Percentiles rank a stretch among this genome's conserved stretches.
Evolutionary conservation across 2,113 vertebrate genomes (phyloP).

Genomic region (Saccopteryx leptura): DNA sequence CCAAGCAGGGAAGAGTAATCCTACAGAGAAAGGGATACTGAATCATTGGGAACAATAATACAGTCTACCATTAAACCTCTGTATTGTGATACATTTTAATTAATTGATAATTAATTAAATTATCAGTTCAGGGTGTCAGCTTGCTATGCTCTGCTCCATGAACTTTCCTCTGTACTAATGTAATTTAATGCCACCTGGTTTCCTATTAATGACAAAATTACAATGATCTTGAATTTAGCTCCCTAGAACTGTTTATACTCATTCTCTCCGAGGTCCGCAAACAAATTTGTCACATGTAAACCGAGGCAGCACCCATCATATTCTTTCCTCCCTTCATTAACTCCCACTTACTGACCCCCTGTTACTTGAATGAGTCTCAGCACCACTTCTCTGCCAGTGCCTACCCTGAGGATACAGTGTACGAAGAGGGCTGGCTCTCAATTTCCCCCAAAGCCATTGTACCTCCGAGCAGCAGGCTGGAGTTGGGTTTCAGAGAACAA

Average conservation of each 20-base stretch:
- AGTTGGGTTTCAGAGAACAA: too few relatives aligned
- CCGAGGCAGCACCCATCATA: neutral
- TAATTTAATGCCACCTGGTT: neutral
- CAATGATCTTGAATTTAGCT: neutral
- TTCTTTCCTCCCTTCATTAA: neutral
- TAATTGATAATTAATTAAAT: neutral
- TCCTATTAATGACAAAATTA: conserved; percentile 4
- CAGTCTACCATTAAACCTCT: neutral
- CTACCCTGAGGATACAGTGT: neutral
- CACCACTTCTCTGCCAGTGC: too few relatives aligned
- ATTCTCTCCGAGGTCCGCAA: neutral
- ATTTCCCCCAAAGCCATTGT: too few relatives aligned
- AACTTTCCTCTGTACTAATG: neutral
- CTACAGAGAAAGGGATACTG: neutral
- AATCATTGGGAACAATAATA: neutral
- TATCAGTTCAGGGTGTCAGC: neutral
- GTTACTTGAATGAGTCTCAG: neutral
- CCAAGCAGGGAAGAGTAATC: neutral
- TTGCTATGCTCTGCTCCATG: neutral
- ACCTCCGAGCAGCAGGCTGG: too few relatives aligned
- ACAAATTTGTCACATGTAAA: neutral
- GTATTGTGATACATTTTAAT: neutral
- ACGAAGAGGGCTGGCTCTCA: neutral
- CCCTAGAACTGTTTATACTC: neutral
- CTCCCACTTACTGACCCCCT: neutral